Conservation (phyloP, 2,113 vertebrate genomes). For the Fulica atra region DNA sequence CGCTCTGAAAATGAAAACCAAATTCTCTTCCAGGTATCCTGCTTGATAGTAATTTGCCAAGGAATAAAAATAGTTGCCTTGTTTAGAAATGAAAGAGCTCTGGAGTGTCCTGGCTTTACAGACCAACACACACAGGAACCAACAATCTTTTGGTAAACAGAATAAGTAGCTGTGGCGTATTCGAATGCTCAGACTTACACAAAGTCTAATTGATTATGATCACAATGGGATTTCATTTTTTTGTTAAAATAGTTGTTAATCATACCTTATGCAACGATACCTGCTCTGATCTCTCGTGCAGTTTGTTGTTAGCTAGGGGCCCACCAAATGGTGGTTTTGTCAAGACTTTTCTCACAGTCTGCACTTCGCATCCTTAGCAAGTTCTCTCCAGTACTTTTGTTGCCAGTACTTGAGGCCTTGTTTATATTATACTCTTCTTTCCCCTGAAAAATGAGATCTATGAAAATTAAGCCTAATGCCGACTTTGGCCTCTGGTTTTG, state of each 20-base stretch:
- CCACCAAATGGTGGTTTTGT: neutral
- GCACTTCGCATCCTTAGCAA: neutral
- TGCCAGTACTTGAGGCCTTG: neutral
- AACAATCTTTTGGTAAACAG: neutral
- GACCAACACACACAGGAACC: neutral
- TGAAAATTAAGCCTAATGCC: neutral
- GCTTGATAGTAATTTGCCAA: neutral
- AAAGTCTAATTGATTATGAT: neutral
- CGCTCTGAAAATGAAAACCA: neutral
- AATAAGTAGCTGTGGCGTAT: neutral
- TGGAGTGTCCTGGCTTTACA: neutral
- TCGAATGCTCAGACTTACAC: neutral
- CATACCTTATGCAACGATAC: neutral
- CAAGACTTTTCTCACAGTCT: neutral
- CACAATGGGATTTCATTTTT: neutral
- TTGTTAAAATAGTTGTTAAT: neutral
- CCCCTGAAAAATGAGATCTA: neutral
- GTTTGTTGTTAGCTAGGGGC: neutral
- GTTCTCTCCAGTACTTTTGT: neutral
- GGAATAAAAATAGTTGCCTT: neutral
- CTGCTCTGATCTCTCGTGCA: neutral
- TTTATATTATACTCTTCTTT: neutral
- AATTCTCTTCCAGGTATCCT: neutral
- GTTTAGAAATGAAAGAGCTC: neutral
- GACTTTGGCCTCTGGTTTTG: neutral